These are phyloP conservation scores for Sisor rabdophorus DNA, from an alignment of 2,113 vertebrate genomes.

Conservation along the genomic window DNA sequence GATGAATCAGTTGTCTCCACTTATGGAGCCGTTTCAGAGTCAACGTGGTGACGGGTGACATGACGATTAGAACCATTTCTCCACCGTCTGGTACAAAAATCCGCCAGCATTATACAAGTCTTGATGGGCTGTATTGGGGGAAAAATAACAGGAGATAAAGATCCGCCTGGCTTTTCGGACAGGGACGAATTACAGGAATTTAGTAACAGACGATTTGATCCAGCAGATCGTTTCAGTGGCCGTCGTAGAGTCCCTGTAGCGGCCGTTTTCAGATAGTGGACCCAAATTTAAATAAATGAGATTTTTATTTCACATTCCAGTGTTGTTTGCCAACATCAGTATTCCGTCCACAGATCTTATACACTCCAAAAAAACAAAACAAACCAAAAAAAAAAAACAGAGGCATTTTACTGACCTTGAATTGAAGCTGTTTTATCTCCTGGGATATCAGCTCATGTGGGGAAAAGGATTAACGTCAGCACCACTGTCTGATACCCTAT, in stretches of 20 bases:
- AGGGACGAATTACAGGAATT: constrained; percentile 39
- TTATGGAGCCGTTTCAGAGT: constrained; percentile 31
- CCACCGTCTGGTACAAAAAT: constrained; percentile 15
- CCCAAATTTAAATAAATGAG: constrained; percentile 9
- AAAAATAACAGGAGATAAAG: constrained; percentile 43
- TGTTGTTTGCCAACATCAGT: background rate
- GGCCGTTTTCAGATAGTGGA: constrained; percentile 35
- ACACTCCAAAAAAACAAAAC: background rate
- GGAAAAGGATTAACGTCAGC: background rate
- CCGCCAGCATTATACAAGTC: constrained; percentile 17
- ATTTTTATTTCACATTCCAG: background rate
- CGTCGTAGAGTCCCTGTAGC: constrained; percentile 28
- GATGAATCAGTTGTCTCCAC: constrained; percentile 37
- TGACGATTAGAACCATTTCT: constrained; percentile 39
- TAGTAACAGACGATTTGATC: constrained; percentile 42
- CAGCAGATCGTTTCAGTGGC: constrained; percentile 36
- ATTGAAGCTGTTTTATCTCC: constrained; percentile 4
- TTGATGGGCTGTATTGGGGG: constrained; percentile 33
- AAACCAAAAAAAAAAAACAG: background rate
- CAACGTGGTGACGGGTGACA: constrained; percentile 26
- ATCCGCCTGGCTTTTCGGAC: constrained; percentile 39
- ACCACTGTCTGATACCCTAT: background rate
- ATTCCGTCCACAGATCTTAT: background rate
- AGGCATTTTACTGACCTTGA: background rate
- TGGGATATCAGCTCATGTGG: background rate